Conservation (phyloP, 2,113 vertebrate species). For the Cricetomys ansorgei region DNA sequence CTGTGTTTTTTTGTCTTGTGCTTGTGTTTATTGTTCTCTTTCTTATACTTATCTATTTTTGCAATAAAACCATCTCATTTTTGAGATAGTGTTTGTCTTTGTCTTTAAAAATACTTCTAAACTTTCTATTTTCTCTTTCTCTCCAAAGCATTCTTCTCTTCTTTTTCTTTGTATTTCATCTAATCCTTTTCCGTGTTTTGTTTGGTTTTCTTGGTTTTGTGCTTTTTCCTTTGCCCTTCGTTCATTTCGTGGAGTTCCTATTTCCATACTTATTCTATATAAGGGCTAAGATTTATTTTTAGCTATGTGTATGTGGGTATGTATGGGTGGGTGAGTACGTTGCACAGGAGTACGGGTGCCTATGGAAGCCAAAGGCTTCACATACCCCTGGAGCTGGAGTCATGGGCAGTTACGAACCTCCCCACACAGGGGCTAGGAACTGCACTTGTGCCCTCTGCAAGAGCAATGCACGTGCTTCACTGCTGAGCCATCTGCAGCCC, state of each 20-base stretch:
- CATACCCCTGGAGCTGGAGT: background rate
- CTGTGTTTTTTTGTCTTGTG: background rate
- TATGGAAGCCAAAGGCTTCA: background rate
- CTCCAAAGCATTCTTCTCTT: too few species aligned
- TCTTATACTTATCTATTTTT: background rate
- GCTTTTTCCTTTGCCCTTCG: background rate
- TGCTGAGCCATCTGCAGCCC: background rate
- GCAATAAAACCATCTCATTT: background rate
- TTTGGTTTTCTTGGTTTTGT: too few species aligned
- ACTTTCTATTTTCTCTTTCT: background rate
- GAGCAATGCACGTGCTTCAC: background rate
- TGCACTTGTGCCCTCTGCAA: background rate
- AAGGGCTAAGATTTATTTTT: background rate
- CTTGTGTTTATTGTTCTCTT: background rate
- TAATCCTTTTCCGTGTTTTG: background rate
- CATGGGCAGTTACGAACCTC: background rate
- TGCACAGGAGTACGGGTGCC: fast-evolving
- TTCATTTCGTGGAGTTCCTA: background rate
- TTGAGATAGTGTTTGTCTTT: background rate
- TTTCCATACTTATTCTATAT: background rate
- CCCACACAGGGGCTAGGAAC: background rate
- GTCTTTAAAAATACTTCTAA: background rate
- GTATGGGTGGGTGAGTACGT: too few species aligned
- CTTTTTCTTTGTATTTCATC: background rate
- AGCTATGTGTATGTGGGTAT: background rate